Conservation (phyloP, 1,140 invertebrate genomes). For the Drosophila kohkoa region DNA sequence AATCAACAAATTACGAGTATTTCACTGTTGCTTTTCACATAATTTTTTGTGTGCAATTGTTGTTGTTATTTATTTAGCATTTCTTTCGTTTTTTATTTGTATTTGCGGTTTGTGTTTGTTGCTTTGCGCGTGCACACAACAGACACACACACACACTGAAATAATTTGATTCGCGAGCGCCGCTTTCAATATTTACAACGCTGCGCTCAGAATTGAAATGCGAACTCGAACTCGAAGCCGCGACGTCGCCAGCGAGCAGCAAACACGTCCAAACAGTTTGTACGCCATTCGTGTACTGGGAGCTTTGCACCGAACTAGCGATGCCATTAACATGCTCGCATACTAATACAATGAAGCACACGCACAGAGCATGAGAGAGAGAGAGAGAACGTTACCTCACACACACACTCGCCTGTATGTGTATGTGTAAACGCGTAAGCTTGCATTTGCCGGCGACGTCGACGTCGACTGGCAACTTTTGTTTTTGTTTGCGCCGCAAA, state of each 20-base stretch:
- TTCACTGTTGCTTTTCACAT: slow-evolving; percentile 48
- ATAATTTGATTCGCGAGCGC: slow-evolving; percentile 31
- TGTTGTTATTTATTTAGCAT: slow-evolving; percentile 48
- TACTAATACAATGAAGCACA: slow-evolving; percentile 2
- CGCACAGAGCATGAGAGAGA: not conserved
- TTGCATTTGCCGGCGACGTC: slow-evolving; percentile 65
- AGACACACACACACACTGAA: slow-evolving; percentile 17
- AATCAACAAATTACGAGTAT: slow-evolving; percentile 62
- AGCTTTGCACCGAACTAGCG: slow-evolving; percentile 49
- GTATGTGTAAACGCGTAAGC: slow-evolving; percentile 37
- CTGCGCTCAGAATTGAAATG: slow-evolving; percentile 45
- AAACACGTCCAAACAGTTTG: slow-evolving; percentile 78
- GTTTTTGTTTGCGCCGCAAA: slow-evolving; percentile 71
- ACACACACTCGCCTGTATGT: not conserved
- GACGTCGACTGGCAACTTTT: slow-evolving; percentile 51
- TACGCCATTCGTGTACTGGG: slow-evolving; percentile 56
- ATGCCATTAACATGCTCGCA: slow-evolving; percentile 38
- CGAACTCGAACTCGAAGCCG: slow-evolving; percentile 40
- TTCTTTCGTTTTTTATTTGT: slow-evolving; percentile 41
- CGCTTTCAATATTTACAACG: slow-evolving; percentile 54
- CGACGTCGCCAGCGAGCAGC: slow-evolving; percentile 60
- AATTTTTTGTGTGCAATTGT: slow-evolving; percentile 47
- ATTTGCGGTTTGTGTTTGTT: slow-evolving; percentile 61
- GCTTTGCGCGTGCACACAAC: slow-evolving; percentile 30
- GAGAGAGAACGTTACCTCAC: not conserved